Base-by-base conservation (phyloP, 2,113 vertebrate species). In the Cyphomyrus plagiostoma region DNA sequence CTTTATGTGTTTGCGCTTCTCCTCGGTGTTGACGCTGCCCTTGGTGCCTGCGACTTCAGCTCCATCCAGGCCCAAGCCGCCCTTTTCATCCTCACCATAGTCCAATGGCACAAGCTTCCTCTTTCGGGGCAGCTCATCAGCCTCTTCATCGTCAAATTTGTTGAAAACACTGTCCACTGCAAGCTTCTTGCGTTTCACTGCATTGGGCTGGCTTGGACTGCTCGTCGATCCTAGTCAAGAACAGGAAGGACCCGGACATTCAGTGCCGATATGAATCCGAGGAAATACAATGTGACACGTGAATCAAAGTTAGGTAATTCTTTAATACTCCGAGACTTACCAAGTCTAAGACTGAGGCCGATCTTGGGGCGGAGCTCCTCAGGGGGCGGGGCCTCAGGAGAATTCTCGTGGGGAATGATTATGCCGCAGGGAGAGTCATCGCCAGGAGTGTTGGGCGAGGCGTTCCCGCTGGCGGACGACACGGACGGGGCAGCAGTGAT, bases 331-430 rank as follows among this genome's bases (percentile, higher is more conserved):
- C 56, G 15, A 39, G 90, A 94, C 97, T 93, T 94, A 97, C 98
- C 98, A 84, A 99, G 83, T 96, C 98, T 99, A 93, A 99, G 98
- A 92, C 98, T 99, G 74, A 99, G 97, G 92, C 98, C 98, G 92
- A 99, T 98, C 96, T 98, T 99, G 30, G 98, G 98, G 88, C 98
- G 95, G 94, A 98, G 95, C 42, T 99, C 98, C 80, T 99, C 98
- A 0, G 96, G 97, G 0, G 98, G 98, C 53, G 97, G 97, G 11
- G 96, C 96, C 86, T 99, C 98, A 0, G 97, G 98, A 0, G 98
- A 99, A 93, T 99, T 99, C 94, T 99, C 98, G 13, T 99, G 98
- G 82, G 98, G 98, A 91, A 99, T 99, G 93, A 99, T 99, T 94
- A 99, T 99, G 90, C 98, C 98, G 90, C 98, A 98, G 3, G 98